Evolutionary conservation across 1,140 invertebrate species (phyloP).

Genomic region (Camponotus pennsylvanicus): DNA sequence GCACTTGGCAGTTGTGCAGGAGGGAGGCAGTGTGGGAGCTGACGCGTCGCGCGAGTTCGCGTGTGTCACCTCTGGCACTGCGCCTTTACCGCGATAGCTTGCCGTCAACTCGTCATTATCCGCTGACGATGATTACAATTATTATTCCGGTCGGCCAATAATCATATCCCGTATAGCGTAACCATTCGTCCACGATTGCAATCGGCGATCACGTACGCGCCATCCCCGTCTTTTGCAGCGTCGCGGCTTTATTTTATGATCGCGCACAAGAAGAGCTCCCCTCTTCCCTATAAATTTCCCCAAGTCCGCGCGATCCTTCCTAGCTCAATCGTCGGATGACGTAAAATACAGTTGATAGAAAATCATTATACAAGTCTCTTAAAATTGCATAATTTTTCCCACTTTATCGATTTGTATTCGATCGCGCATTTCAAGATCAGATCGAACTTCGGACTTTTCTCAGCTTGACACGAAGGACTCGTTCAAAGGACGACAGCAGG

Average conservation of each 20-base stretch:
- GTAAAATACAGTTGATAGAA: not conserved
- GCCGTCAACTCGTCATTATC: conserved; percentile 76
- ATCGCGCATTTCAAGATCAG: conserved; percentile 9
- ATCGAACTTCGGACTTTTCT: not conserved
- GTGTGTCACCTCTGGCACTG: conserved; percentile 68
- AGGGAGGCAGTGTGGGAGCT: conserved; percentile 60
- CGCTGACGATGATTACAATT: conserved; percentile 81
- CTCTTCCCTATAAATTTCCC: not conserved
- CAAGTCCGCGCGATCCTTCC: conserved; percentile 6
- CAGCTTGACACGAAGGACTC: not conserved
- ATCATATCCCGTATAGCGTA: conserved; percentile 81
- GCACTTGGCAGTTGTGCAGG: conserved; percentile 32
- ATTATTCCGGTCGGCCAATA: conserved; percentile 82
- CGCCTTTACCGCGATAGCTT: conserved; percentile 26
- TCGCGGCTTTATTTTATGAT: conserved; percentile 21
- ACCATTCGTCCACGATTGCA: conserved; percentile 75
- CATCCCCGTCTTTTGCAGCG: conserved; percentile 52
- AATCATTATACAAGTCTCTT: not conserved
- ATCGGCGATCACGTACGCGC: conserved; percentile 79
- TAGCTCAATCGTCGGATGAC: not conserved
- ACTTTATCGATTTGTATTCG: not conserved
- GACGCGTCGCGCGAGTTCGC: conserved; percentile 56
- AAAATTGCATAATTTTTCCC: not conserved
- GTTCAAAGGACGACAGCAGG: not conserved
- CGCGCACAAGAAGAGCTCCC: not conserved